Base-by-base conservation (phyloP, 2,888 invertebrate genomes). In the Acleris cristana region DNA sequence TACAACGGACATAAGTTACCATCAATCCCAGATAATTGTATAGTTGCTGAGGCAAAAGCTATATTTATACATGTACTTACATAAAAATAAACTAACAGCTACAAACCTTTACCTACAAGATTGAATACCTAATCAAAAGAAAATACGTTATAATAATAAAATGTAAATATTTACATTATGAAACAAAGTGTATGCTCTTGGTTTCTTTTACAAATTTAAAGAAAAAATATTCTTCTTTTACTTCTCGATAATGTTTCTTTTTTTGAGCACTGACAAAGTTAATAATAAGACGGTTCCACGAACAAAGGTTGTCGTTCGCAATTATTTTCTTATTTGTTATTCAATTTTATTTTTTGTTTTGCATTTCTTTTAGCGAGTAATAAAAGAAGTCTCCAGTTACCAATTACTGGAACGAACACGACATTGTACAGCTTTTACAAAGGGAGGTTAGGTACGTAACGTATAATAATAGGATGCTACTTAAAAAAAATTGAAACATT, bases 241-340 rank as follows among this genome's bases (percentile, higher is more conserved):
- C 26, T 44, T 44, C 16, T 44, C 12, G 44, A 44, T 44, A 44
- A 45, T 48, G 16, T n/a, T n/a, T 48, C n/a, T n/a, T 16, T 48
- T 18, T 69, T 73, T 69, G 34, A 64, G 65, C 73, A 73, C 74
- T 74, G 74, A 76, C 67, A 69, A 70, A 75, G 74, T 74, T 70
- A 74, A 75, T 74, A 76, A 75, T 69, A 69, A 71, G 70, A 64
- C 48, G 23, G 72, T 68, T 78, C 76, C 71, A 66, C 72, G 76
- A 77, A 82, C 83, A 81, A 81, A 77, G 76, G 74, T 77, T 74
- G 79, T 81, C 79, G 73, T 71, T 76, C 74, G 75, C 79, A 85
- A 85, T 83, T 82, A 84, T 83, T 79, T 72, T 72, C 79, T 82
- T 77, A 81, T 82, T 82, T 81, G 79, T 82, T 82, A 82, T 82